phyloP scores from a whole-genome alignment of 2,888 invertebrate species.

The Aelia acuminata region DNA sequence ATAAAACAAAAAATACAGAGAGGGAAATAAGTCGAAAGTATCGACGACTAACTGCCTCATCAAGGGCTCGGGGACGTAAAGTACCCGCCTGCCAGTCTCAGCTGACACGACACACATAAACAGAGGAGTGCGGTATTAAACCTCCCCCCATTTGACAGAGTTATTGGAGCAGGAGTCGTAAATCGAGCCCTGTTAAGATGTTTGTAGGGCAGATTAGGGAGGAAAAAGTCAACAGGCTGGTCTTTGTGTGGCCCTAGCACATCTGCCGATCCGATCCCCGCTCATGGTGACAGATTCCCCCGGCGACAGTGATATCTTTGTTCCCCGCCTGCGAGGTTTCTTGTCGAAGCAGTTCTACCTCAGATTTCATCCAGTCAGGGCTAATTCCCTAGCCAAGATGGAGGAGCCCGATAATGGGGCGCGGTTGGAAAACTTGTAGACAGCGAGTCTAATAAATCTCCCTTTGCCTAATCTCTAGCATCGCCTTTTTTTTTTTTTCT shows the following conservation, averaged over 20 bases:
- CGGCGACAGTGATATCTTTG: constrained; percentile 37
- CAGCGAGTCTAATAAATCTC: not conserved
- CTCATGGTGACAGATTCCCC: constrained; percentile 23
- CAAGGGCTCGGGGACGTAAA: not conserved
- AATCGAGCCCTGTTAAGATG: constrained; percentile 48
- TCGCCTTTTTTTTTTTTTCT: no score
- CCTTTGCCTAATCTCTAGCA: not conserved
- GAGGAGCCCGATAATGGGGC: not conserved
- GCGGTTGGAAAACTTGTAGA: not conserved
- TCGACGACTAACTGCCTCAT: constrained; percentile 36
- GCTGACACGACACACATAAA: constrained; percentile 45
- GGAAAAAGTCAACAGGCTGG: constrained; percentile 34
- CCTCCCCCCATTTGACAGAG: constrained; percentile 48
- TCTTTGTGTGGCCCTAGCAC: constrained; percentile 43
- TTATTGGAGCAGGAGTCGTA: constrained; percentile 45
- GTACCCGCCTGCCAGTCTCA: not conserved
- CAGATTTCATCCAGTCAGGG: not conserved
- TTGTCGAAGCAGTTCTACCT: constrained; percentile 2
- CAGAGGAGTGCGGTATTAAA: constrained; percentile 41
- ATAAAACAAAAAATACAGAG: not conserved
- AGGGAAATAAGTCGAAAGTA: constrained; percentile 6
- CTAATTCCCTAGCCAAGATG: constrained; percentile 3
- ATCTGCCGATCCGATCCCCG: constrained; percentile 2
- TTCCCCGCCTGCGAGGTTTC: not conserved
- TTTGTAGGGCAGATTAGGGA: constrained; percentile 48